Evolutionary conservation across 37 sponge, comb jelly and placozoan species (phyloP).

Genomic region (Petrosia ficiformis): DNA sequence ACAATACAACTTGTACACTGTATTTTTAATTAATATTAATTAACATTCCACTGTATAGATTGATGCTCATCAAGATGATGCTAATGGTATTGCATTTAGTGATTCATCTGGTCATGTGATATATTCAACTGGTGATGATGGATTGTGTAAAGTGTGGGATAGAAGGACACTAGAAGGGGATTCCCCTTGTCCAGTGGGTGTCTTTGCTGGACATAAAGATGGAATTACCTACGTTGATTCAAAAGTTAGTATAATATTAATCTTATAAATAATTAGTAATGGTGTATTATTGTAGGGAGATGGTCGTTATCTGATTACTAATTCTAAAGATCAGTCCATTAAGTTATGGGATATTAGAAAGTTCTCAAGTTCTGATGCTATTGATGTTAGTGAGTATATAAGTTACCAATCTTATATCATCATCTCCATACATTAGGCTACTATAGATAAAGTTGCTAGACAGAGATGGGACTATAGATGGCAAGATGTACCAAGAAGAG

Average conservation of each 20-base stretch:
- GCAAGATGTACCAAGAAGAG: slow-evolving; percentile 49
- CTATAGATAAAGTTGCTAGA: slow-evolving; percentile 22
- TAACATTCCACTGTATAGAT: slow-evolving; percentile 24
- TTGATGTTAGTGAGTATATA: background rate
- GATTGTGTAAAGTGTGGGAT: slow-evolving; percentile 83
- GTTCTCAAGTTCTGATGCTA: slow-evolving; percentile 39
- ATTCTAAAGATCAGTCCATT: slow-evolving; percentile 91
- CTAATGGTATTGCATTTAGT: slow-evolving; percentile 59
- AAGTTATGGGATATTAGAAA: slow-evolving; percentile 93
- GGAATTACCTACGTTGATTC: slow-evolving; percentile 85
- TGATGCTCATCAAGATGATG: slow-evolving; percentile 78
- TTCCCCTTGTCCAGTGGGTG: slow-evolving; percentile 68
- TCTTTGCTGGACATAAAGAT: slow-evolving; percentile 85
- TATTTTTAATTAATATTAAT: background rate
- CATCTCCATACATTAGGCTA: slow-evolving; percentile 13
- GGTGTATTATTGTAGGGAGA: slow-evolving; percentile 36
- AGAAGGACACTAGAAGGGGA: slow-evolving; percentile 45
- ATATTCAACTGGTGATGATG: slow-evolving; percentile 79
- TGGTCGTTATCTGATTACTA: slow-evolving; percentile 77
- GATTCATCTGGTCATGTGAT: slow-evolving; percentile 59
- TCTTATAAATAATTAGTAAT: background rate
- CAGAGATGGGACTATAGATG: slow-evolving; percentile 88
- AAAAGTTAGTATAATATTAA: slow-evolving; percentile 35
- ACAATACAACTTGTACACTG: too few relatives aligned
- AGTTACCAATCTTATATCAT: background rate